Percentiles rank a stretch among this genome's conserved stretches.
Conservation (phyloP, 2,888 invertebrate genomes). For the Anthophora plumipes region DNA sequence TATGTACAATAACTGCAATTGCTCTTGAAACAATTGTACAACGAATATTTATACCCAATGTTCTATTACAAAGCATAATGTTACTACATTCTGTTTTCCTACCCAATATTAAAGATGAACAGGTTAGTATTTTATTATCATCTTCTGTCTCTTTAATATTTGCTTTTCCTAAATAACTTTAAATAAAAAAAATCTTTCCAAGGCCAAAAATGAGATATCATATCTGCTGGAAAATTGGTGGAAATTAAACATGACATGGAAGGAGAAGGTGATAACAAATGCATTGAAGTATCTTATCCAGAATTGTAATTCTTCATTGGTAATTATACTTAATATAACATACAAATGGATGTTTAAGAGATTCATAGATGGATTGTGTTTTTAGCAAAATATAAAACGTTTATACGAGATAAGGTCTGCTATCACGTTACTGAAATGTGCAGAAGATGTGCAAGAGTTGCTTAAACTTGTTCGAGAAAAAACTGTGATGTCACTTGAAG, state of each 20-base stretch:
- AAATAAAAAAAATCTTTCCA: slow-evolving; percentile 5
- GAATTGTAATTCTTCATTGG: slow-evolving; percentile 62
- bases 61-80: slow-evolving; percentile 58
- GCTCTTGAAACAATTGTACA: slow-evolving; percentile 59
- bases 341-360: neutral
- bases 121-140: slow-evolving; percentile 49
- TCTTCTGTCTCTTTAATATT: neutral
- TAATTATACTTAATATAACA: slow-evolving; percentile 40
- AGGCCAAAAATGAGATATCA: slow-evolving; percentile 68
- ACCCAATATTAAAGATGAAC: slow-evolving; percentile 52
- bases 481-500: slow-evolving; percentile 52
- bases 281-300: slow-evolving; percentile 61
- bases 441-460: slow-evolving; percentile 53
- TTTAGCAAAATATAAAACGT: slow-evolving; percentile 67
- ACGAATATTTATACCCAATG: slow-evolving; percentile 57
- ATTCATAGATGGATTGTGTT: slow-evolving; percentile 34
- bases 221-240: slow-evolving; percentile 70
- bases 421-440: slow-evolving; percentile 49
- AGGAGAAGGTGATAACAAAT: slow-evolving; percentile 65
- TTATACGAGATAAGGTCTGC: slow-evolving; percentile 63
- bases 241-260: slow-evolving; percentile 57
- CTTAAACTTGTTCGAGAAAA: slow-evolving; percentile 60
- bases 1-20: slow-evolving; percentile 48
- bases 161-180: neutral
- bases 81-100: slow-evolving; percentile 59